Evolutionary conservation across 35 echinoderm and acorn worm genomes (phyloP), one percentile per base, ranked within the genome.

Genomic region (Anneissia japonica): DNA sequence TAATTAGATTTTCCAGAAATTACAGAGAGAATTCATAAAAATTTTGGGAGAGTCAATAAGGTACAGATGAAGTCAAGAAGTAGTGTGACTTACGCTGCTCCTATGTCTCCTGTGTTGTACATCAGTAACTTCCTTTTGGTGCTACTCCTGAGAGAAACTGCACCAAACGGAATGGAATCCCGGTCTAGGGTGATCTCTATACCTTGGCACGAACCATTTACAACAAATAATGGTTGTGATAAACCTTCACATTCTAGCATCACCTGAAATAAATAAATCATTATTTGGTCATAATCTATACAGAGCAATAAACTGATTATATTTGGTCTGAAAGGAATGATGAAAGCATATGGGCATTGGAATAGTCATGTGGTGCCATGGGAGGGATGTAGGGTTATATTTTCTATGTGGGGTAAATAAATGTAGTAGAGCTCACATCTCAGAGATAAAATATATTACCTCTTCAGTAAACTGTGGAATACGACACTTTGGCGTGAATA

Each of bases 101-200:
- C 95, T 33, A 94, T 89, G 46, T 98, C 95, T 30, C 95, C 95
- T 31, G 92, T 94, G 88, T 98, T 94, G 76, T 89, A 89, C 96
- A 99, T 99, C 85, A 99, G 85, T 17, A 99, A 90, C 51, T 93
- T 93, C 23, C 92, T 93, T 39, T 92, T 99, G 35, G 91, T 99
- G 74, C 91, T 93, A 74, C 96, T 99, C 46, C 85, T 90, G 13
- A 91, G 92, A 29, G 91, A 89, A 28, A 99, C 96, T 12, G 96
- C 96, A 45, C 92, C 92, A 87, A 99, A 99, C 14, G 96, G 96
- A 36, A 94, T 99, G n/a, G 96, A 99, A 37, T 99, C 96, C 85
- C 94, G 96, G 81, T 99, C 96, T 46, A 99, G 87, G 82, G 79
- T 93, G 73, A 99, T 99, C 83, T 99, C 96, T 28, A 99, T 99